Percentiles rank a stretch among this genome's conserved stretches.
phyloP scores from a whole-genome alignment of 2,888 invertebrate genomes.

The Cyaniris semiargus region DNA sequence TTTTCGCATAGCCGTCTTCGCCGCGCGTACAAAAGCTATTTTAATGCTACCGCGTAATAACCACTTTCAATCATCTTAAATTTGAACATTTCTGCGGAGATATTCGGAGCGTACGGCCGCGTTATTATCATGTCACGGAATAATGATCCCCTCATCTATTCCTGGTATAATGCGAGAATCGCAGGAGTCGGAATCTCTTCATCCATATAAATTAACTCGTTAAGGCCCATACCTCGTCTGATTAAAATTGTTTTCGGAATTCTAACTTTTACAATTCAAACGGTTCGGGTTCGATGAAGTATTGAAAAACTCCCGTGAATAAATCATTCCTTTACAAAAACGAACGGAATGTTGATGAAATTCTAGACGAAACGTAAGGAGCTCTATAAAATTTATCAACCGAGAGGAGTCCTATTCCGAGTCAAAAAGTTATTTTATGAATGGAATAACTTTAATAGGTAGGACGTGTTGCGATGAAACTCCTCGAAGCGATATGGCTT shows the following conservation, averaged over 20 bases:
- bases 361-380: background rate
- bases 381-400: conserved; percentile 12
- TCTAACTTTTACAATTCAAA: conserved; percentile 29
- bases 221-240: conserved; percentile 22
- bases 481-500: background rate
- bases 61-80: conserved; percentile 25
- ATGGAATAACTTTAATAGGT: background rate
- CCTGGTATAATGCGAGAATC: conserved; percentile 28
- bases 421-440: background rate
- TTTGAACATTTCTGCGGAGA: conserved; percentile 21
- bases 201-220: conserved; percentile 30
- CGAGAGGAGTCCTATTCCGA: conserved; percentile 2
- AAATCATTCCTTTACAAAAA: conserved; percentile 34
- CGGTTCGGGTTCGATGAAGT: conserved; percentile 7
- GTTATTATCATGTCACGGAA: conserved; percentile 26
- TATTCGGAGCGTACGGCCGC: conserved; percentile 7
- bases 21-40: background rate
- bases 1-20: background rate
- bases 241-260: conserved; percentile 28
- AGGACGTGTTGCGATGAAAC: background rate
- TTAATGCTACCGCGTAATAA: background rate
- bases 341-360: conserved; percentile 30
- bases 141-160: conserved; percentile 27
- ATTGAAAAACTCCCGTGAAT: conserved; percentile 23
- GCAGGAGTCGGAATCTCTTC: conserved; percentile 30